Conservation (phyloP, 2,113 vertebrate species). For the Toxotes chatareus region DNA sequence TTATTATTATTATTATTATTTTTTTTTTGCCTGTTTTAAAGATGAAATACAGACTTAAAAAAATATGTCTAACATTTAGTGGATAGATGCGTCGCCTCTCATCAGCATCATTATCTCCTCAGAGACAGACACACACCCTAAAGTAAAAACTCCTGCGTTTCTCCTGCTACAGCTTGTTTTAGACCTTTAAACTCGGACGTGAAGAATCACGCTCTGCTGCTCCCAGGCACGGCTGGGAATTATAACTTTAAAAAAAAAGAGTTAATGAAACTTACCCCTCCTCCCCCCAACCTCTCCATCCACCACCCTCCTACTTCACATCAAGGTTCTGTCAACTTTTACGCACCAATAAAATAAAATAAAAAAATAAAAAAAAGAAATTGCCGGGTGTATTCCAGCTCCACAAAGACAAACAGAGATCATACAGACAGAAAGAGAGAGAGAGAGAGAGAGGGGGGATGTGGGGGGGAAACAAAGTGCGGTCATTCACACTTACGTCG, state of each 20-base stretch:
- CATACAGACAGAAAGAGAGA: too few species aligned
- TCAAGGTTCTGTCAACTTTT: slow-evolving; percentile 12
- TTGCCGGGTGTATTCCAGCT: neutral
- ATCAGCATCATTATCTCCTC: neutral
- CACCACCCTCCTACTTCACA: too few species aligned
- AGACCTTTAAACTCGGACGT: neutral
- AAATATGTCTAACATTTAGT: neutral
- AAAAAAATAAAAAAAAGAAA: neutral
- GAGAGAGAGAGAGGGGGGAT: too few species aligned
- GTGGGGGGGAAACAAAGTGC: neutral
- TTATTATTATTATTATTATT: too few species aligned
- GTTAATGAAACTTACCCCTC: neutral
- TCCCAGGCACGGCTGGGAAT: neutral
- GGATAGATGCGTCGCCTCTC: neutral
- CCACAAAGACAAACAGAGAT: neutral
- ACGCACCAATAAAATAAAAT: neutral
- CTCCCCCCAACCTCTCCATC: too few species aligned
- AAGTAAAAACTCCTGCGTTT: neutral
- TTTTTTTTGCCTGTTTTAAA: neutral
- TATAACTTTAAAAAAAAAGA: too few species aligned
- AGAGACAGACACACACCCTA: neutral
- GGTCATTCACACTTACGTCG: slow-evolving; percentile 82
- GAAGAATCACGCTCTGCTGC: neutral
- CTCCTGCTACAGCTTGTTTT: neutral
- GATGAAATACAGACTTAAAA: neutral